These are phyloP conservation scores for Andrena dorsata DNA, from an alignment of 2,888 invertebrate genomes.

Conservation along the genomic window DNA sequence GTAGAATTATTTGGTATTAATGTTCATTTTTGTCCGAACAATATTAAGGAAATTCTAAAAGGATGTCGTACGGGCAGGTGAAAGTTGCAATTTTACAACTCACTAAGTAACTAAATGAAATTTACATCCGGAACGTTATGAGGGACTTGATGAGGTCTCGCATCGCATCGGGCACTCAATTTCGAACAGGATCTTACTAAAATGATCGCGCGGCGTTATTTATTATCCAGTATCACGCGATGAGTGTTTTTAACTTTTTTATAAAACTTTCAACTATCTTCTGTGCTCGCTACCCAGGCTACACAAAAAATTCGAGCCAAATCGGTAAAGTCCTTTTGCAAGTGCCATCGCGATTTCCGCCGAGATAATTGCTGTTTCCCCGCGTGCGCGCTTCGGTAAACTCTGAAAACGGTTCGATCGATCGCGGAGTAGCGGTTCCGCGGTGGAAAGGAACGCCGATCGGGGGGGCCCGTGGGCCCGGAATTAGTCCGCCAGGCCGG, in stretches of 20 bases:
- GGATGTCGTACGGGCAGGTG: not conserved
- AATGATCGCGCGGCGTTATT: too few species aligned
- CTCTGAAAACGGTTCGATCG: not conserved
- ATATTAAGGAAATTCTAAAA: slow-evolving; percentile 1
- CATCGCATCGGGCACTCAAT: too few species aligned
- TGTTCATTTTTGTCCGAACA: not conserved
- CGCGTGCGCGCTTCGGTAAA: too few species aligned
- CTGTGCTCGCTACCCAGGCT: too few species aligned
- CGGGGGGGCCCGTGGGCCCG: not conserved
- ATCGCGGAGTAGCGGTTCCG: not conserved
- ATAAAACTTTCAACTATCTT: too few species aligned
- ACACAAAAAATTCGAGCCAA: too few species aligned
- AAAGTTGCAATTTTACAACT: slow-evolving; percentile 26
- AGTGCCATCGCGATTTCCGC: too few species aligned
- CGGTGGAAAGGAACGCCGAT: slow-evolving; percentile 10
- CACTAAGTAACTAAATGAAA: slow-evolving; percentile 13
- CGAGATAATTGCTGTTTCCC: too few species aligned
- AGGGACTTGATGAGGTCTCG: not conserved
- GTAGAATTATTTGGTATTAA: not conserved
- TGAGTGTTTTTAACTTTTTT: too few species aligned
- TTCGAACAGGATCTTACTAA: too few species aligned
- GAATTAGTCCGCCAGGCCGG: slow-evolving; percentile 50
- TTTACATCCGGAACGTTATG: slow-evolving; percentile 28
- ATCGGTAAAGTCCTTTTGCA: too few species aligned
- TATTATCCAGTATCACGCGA: too few species aligned